Evolutionary conservation across 2,888 invertebrate genomes (phyloP).

Genomic region (Hypselothyrea guttata): DNA sequence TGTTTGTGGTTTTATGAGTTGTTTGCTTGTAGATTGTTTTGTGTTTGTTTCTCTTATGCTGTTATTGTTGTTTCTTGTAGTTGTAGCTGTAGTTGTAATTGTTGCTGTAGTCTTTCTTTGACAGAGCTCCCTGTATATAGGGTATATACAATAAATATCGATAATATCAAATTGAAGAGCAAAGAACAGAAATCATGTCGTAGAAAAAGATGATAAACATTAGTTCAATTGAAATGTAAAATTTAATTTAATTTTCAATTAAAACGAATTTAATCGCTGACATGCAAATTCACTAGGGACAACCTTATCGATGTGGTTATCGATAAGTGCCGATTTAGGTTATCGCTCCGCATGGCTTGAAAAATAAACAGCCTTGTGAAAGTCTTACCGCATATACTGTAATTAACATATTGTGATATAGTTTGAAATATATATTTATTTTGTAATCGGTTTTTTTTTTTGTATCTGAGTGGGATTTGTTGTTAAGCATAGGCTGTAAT

Average conservation of each 20-base stretch:
- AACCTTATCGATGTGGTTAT: conserved; percentile 12
- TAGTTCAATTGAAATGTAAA: conserved; percentile 47
- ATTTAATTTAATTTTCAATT: conserved; percentile 3
- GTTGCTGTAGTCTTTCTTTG: conserved; percentile 60
- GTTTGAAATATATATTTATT: neutral
- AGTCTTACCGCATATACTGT: conserved; percentile 47
- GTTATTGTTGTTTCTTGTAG: conserved; percentile 23
- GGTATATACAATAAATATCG: conserved; percentile 14
- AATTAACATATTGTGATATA: conserved; percentile 29
- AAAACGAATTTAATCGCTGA: conserved; percentile 16
- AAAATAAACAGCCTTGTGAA: conserved; percentile 11
- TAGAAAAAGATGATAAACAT: conserved; percentile 76
- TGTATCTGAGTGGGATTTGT: neutral
- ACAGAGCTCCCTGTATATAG: conserved; percentile 75
- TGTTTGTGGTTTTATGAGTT: conserved; percentile 23
- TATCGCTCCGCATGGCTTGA: neutral
- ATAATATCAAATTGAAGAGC: conserved; percentile 39
- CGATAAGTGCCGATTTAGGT: neutral
- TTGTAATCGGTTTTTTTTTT: neutral
- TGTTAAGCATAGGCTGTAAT: conserved; percentile 40
- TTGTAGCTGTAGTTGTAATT: conserved; percentile 29
- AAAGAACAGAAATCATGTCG: conserved; percentile 50
- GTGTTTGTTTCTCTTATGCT: too few species aligned
- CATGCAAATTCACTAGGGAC: conserved; percentile 33
- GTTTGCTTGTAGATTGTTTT: conserved; percentile 36